These are phyloP conservation scores for Darevskia mixta DNA, from an alignment of 2,797 vertebrate genomes.

Conservation along the genomic window DNA sequence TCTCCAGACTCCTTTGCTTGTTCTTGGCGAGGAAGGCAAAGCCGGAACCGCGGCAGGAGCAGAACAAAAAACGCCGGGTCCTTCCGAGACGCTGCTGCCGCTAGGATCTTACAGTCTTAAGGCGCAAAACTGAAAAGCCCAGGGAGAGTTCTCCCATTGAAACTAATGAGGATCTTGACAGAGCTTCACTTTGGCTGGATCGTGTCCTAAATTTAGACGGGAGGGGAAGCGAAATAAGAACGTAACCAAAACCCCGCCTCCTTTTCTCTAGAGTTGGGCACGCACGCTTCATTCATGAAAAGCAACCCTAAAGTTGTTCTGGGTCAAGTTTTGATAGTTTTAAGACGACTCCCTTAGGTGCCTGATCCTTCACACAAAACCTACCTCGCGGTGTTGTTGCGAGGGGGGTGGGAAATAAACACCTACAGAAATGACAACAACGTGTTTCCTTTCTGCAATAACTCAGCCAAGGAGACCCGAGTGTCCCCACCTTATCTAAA, in stretches of 20 bases:
- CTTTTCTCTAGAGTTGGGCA: not conserved
- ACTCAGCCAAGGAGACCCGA: not conserved
- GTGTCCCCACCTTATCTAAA: not conserved
- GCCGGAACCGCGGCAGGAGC: conserved; percentile 17
- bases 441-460: not conserved
- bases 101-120: not conserved
- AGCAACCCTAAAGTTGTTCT: no score
- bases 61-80: conserved; percentile 40
- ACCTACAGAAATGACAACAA: no score
- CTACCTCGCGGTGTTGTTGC: not conserved
- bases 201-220: no score
- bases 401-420: no score
- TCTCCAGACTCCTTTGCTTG: not conserved
- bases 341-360: no score
- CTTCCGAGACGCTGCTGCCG: not conserved
- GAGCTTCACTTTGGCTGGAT: not conserved
- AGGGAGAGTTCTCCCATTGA: not conserved
- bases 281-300: not conserved
- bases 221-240: not conserved
- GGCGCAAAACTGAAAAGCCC: no score
- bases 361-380: no score
- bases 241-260: no score
- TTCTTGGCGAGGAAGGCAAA: not conserved
- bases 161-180: not conserved
- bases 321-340: not conserved